Evolutionary conservation across 1,140 invertebrate genomes (phyloP), one percentile per base, ranked within the genome.

Genomic region (Hydropsyche tenuis): DNA sequence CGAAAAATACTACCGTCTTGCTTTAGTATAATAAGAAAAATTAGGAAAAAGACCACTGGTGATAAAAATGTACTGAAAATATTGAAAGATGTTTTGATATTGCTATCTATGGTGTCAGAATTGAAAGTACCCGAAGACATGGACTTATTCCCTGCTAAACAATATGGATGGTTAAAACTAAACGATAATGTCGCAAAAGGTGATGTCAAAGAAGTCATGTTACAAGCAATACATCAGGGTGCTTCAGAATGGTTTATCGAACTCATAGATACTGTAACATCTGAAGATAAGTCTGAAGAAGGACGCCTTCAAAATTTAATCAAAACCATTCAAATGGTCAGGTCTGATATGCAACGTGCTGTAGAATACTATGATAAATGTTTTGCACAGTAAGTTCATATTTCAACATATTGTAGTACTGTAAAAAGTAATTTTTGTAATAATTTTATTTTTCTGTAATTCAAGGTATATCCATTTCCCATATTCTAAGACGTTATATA

Each of bases 311-410:
- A 92, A 74, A 90, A 91, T 81, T 84, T 95, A 37, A 94, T 94
- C 23, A 91, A 94, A 84, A 87, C 96, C 22, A 91, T 93, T 73
- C 94, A 96, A 80, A 82, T 93, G 22, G 84, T 96, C 9, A 89
- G 93, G 75, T 89, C 89, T 2, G 95, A 97, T 85, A 82, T 96
- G 18, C 91, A 94, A 80, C 88, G 89, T 78, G 92, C 92, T 0
- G 87, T 92, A 65, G 92, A 95, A 78, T 90, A 89, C 80, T 93
- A 95, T 78, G 92, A 96, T 78, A 92, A 91, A 83, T 78, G 94
- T 18, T 97, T 96, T 81, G 86, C 90, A 79, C 89, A 90, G 92
- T 93, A 85, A 85, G 87, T 68, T 5, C 4, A 23, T 56, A 20
- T n/a, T 48, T 43, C 5, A 43, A 6, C 12, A 48, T 48, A 48